Evolutionary conservation across 2,797 vertebrate species (phyloP), one percentile per base, ranked within the genome.

Genomic region (Leptodactylus fallax): DNA sequence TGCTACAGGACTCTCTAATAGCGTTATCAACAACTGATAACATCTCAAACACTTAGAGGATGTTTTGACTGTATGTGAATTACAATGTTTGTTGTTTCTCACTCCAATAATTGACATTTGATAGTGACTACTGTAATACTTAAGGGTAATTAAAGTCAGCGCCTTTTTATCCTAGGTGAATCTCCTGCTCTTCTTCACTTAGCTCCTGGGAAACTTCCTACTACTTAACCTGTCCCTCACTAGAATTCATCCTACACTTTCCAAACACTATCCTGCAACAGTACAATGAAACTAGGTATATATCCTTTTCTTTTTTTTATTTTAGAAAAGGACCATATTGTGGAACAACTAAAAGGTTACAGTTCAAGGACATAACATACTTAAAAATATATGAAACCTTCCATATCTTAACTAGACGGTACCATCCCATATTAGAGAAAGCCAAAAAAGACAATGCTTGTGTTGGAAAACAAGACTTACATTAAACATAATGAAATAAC

Each of bases 11-110:
- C 91, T 88, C 72, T 85, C 85, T 91, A 90, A 91, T 91, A 90
- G 89, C 89, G 89, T 91, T 93, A 90, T 93, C 92, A 90, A 81
- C 88, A 86, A 90, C 87, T 90, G 81, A 90, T 91, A 36, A 92
- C 56, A 91, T 91, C 92, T 91, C 91, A 91, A 91, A 90, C 91
- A 63, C 91, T 92, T 88, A n/a, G 92, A 92, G 94, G 93, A 94
- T 94, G 93, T 94, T 94, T 94, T 94, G 93, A 93, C 93, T 93
- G 91, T 88, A 89, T 23, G 92, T 87, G 91, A 92, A 92, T 92
- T 93, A 93, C 91, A 90, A 65, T 92, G 92, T 93, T 93, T 93
- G 93, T 92, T 94, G 92, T 93, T 93, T 92, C 92, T 94, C 92
- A 82, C 92, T 92, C 88, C 90, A 91, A 92, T 92, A 92, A 91